Evolutionary conservation across 2,113 vertebrate genomes (phyloP), one percentile per base, ranked within the genome.

Genomic region (Hippopotamus amphibius): DNA sequence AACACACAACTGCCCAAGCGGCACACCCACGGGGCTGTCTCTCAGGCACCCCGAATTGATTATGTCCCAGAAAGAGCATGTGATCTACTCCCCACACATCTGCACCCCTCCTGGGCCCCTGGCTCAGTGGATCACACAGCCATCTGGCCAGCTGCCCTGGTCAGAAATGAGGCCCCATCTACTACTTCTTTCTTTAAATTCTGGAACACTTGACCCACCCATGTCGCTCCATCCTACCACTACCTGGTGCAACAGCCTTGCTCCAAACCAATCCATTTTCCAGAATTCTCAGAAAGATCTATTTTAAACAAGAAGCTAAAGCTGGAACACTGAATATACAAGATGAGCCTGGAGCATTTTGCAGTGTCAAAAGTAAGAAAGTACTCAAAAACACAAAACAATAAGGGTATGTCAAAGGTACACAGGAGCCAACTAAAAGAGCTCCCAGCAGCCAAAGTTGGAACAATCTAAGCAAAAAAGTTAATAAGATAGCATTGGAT

Each of bases 161-260:
- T 80, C 43, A 85, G 71, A 95, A 96, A 91, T 30, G 19, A 91
- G 59, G 55, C 66, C n/a, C 37, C 43, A 82, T 30, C 10, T 26
- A 71, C 13, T 9, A 28, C 19, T 82, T 95, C 17, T 74, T 48
- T 50, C 68, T 94, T 68, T 87, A 69, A 91, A 33, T 80, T 96
- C 76, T 11, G 22, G 50, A 93, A 92, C 96, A 87, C 57, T 63
- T 21, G 48, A 15, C 50, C 50, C 4, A 14, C 21, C 68, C 41
- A 33, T 50, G 37, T 57, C 22, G 11, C 37, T 65, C 46, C n/a
- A 74, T 48, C 69, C 37, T 50, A 91, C 22, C 41, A 74, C 10
- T 6, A 43, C 13, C 16, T 53, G 79, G 28, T 24, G 3, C 43
- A 48, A 59, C 0, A 77, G 74, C 13, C 24, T 93, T 24, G n/a